Base-by-base conservation (phyloP, 2,888 invertebrate species). In the Eupithecia centaureata region DNA sequence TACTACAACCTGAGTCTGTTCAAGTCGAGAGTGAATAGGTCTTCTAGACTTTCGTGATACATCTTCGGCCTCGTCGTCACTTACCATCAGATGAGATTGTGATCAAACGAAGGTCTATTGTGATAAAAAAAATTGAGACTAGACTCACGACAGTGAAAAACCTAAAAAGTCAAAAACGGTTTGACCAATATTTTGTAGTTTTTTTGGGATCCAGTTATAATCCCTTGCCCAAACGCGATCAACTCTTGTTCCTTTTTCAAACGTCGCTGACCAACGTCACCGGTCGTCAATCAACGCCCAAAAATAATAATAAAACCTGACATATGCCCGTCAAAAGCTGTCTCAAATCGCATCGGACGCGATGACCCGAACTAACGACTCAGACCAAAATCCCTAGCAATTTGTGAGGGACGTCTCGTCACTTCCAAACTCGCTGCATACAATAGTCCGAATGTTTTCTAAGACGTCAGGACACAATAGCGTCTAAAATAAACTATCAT, bases 291-390 rank as follows among this genome's bases (percentile, higher is more conserved):
- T 91, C 91, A 90, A 84, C 79, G 81, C 75, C 65, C 68, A 60
- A 70, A 73, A 82, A 79, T 82, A 87, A 88, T 88, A 91, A 91
- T 87, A 88, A 86, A 81, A 86, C 75, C 78, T 87, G 91, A 90
- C 91, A 83, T 84, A 80, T 81, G 82, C 82, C 88, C 88, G 91
- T 91, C 92, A 93, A 87, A 89, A 90, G 90, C 87, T 90, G 89
- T 86, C 89, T 90, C 84, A 92, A 92, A 93, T 93, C 93, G 90
- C 90, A 92, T 93, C 92, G 89, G 86, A 75, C 83, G 86, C 88
- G 88, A 82, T 92, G 93, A 93, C 93, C 92, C 92, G 85, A 61
- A 88, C 91, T 93, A 92, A 93, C 92, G 87, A 92, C 85, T 79
- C 81, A 79, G 84, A 92, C 92, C 93, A 89, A 92, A 92, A 92